Conservation (phyloP, 2,888 invertebrate genomes). For the Aphodius granarius region DNA sequence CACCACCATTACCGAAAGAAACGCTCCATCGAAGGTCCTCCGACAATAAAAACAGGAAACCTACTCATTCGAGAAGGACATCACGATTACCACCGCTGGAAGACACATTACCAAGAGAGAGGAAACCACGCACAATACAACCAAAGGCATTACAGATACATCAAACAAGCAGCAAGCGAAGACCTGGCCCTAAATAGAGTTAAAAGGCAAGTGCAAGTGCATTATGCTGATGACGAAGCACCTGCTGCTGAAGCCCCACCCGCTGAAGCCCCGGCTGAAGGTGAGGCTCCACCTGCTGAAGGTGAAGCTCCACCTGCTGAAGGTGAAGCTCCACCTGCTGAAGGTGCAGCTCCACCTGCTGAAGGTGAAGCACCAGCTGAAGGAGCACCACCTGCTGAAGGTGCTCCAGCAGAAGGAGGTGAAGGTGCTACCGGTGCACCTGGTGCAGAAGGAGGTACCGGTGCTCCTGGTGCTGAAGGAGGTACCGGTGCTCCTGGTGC, state of each 20-base stretch:
- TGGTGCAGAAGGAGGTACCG: too few relatives aligned
- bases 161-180: background rate
- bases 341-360: background rate
- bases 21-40: background rate
- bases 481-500: background rate
- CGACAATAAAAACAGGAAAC: background rate
- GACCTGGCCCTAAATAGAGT: too few relatives aligned
- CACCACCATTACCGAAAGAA: background rate
- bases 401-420: too few relatives aligned
- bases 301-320: background rate
- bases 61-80: background rate
- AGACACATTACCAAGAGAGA: background rate
- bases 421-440: too few relatives aligned
- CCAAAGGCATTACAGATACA: background rate
- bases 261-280: background rate
- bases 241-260: background rate
- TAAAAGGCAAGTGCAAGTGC: background rate
- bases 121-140: background rate
- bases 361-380: too few relatives aligned
- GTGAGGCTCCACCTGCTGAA: background rate
- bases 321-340: background rate
- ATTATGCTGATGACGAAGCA: too few relatives aligned
- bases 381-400: too few relatives aligned
- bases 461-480: too few relatives aligned
- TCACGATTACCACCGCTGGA: background rate